Evolutionary conservation across 2,113 vertebrate species (phyloP), one percentile per base, ranked within the genome.

Genomic region (Mungos mungo): DNA sequence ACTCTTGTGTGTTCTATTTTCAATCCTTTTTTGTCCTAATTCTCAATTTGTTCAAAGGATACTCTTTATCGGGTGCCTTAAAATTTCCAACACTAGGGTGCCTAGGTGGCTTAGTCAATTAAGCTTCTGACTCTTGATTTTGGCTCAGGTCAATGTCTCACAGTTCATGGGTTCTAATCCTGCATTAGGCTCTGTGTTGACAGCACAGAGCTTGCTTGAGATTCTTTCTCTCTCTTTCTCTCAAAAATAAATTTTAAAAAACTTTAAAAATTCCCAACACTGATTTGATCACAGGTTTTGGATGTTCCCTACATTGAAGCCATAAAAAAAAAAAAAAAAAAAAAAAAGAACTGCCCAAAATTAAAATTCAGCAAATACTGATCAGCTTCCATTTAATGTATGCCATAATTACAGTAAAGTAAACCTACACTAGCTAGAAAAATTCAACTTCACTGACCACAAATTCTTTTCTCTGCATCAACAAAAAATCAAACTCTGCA

Each of bases 381-480:
- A 77, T 69, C 18, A 81, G 16, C 25, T 96, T 98, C 97, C 96
- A 97, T 92, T 95, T 96, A 95, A 92, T 95, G 45, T 82, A 95
- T 95, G 93, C 87, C 91, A 92, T 96, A 83, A 96, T 97, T 95
- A 97, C 90, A 96, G 90, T 69, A 85, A 35, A 94, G 85, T 89
- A 85, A 97, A 68, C 33, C 9, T 97, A 63, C 3, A 41, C 47
- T 35, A 33, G 74, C 91, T 81, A 96, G 93, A 96, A 86, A 88
- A 93, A 85, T 29, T 94, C 93, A 57, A 5, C 68, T 88, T 95
- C 0, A 0, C 66, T 7, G 27, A 11, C 47, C 92, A 97, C 83
- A 97, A 97, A 96, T 93, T 60, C 10, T 72, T 95, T 97, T 98
- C 96, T 98, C 95, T 97, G 79, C 54, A 80, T 81, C 82, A 97